Evolutionary conservation across 2,797 vertebrate species (phyloP).

Genomic region (Falco cherrug): DNA sequence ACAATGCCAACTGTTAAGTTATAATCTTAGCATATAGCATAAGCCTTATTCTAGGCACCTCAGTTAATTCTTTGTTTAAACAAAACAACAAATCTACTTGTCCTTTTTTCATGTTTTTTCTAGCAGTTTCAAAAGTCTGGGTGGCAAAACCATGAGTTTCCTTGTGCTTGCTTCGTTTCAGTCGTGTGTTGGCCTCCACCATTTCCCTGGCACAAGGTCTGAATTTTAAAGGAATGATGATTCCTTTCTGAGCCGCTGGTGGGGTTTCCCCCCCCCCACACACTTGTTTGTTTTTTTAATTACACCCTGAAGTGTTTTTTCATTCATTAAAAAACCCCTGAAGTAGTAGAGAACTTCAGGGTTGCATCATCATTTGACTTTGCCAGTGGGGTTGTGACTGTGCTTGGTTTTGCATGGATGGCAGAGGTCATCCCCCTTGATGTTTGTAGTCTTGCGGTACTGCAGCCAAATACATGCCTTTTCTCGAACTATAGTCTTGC

Average conservation of each 20-base stretch:
- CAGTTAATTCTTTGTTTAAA: not conserved
- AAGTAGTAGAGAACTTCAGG: not conserved
- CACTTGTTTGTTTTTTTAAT: not conserved
- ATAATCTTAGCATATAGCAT: not conserved
- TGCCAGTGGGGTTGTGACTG: not conserved
- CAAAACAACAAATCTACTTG: not conserved
- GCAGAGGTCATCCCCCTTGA: not conserved
- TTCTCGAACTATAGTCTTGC: not conserved
- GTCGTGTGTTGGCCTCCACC: accelerated
- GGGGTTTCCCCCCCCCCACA: not conserved
- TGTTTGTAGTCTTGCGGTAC: not conserved
- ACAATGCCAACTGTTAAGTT: not conserved
- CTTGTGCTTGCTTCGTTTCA: not conserved
- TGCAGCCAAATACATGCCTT: not conserved
- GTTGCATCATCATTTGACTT: not conserved
- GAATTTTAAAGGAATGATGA: not conserved
- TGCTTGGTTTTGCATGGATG: accelerated
- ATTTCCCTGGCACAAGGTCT: not conserved
- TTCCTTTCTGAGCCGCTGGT: not conserved
- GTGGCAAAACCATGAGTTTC: not conserved
- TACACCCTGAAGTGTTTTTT: not conserved
- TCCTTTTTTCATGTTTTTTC: not conserved
- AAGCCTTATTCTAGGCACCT: not conserved
- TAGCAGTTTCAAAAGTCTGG: not conserved
- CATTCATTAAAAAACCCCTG: not conserved